Evolutionary conservation across 1,140 invertebrate species (phyloP).

Genomic region (Heliconius hermathena): DNA sequence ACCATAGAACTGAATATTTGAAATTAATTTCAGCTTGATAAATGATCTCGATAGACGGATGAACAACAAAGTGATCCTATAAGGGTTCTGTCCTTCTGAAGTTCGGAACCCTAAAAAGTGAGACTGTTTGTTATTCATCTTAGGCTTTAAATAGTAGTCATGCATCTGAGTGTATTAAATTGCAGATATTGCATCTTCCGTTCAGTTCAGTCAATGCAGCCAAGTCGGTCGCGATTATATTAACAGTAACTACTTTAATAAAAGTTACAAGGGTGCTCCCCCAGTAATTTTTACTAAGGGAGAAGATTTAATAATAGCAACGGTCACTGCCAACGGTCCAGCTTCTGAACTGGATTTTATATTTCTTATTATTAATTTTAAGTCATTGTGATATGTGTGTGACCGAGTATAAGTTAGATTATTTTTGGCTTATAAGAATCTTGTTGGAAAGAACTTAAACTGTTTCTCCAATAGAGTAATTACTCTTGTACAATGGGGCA

Average conservation of each 20-base stretch:
- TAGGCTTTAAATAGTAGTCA: neutral
- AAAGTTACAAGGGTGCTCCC: neutral
- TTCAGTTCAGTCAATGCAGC: neutral
- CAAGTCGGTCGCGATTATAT: neutral
- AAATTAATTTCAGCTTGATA: too few relatives aligned
- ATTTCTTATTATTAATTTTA: conserved; percentile 1
- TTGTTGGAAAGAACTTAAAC: neutral
- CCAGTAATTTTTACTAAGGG: neutral
- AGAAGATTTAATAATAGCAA: neutral
- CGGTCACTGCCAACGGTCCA: neutral
- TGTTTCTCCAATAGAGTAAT: neutral
- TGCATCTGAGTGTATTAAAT: neutral
- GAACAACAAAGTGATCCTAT: too few relatives aligned
- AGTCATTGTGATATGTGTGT: neutral
- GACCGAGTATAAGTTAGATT: neutral
- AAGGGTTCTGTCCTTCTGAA: too few relatives aligned
- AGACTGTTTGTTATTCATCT: neutral
- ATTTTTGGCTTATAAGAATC: neutral
- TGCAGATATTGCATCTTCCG: neutral
- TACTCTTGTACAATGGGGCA: neutral
- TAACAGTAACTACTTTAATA: neutral
- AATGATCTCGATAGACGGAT: too few relatives aligned
- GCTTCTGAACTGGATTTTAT: neutral
- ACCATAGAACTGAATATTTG: too few relatives aligned
- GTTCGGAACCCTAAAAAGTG: too few relatives aligned